These are phyloP conservation scores for Subanguina moxae DNA, from an alignment of 1,140 invertebrate genomes.

Conservation along the genomic window DNA sequence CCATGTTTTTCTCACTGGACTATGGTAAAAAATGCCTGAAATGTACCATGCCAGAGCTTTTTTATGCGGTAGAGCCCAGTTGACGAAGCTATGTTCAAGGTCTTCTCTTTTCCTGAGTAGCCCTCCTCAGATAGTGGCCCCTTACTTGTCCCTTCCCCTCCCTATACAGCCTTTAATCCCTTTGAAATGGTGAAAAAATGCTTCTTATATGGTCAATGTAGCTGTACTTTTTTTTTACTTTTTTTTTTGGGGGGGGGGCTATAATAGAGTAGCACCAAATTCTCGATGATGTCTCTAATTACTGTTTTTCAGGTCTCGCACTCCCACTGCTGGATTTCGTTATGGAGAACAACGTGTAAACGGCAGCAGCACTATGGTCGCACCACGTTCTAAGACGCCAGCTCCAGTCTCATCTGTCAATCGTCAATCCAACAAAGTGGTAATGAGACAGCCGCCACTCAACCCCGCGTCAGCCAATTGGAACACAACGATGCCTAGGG, in stretches of 20 bases:
- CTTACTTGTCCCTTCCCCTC: neutral
- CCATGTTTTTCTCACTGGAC: neutral
- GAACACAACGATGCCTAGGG: constrained; percentile 39
- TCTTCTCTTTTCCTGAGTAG: neutral
- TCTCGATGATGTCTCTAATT: too few species aligned
- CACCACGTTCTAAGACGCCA: constrained; percentile 49
- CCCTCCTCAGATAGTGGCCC: neutral
- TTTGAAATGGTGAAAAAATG: neutral
- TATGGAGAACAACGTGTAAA: constrained; percentile 51
- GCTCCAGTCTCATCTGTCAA: constrained; percentile 44
- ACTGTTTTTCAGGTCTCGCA: constrained; percentile 47
- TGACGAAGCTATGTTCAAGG: neutral
- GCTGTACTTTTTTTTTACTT: too few species aligned
- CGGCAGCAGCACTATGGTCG: constrained; percentile 24
- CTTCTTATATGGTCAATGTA: too few species aligned
- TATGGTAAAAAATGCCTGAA: neutral
- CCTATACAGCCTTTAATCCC: neutral
- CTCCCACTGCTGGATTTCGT: constrained; percentile 57
- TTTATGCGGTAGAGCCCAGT: neutral
- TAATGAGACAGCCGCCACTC: neutral
- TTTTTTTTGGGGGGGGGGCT: too few species aligned
- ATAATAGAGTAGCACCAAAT: too few species aligned
- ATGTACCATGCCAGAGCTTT: too few species aligned
- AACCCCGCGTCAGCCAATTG: constrained; percentile 4
- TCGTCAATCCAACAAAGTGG: constrained; percentile 9